Evolutionary conservation across 1,140 invertebrate species (phyloP).

Genomic region (Delia radicum): DNA sequence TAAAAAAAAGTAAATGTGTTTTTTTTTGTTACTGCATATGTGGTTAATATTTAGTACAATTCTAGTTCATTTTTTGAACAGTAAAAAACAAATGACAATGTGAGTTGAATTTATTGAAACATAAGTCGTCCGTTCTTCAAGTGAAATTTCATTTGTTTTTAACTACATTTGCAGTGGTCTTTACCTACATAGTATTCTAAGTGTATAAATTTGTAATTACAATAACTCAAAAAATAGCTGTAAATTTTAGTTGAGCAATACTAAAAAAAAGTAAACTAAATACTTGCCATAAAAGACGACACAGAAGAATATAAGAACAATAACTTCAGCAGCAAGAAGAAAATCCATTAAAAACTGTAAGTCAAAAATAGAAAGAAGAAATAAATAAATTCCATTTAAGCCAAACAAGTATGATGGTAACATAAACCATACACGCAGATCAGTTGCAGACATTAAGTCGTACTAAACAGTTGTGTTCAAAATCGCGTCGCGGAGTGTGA

Average conservation of each 20-base stretch:
- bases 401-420: conserved; percentile 47
- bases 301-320: not conserved
- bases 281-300: not conserved
- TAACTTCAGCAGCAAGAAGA: not conserved
- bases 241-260: not conserved
- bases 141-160: too few species aligned
- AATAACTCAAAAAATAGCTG: not conserved
- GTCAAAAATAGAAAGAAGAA: not conserved
- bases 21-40: too few species aligned
- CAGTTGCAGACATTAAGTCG: conserved; percentile 55
- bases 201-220: too few species aligned
- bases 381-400: conserved; percentile 18
- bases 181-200: too few species aligned
- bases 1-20: too few species aligned
- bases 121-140: too few species aligned
- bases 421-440: conserved; percentile 45
- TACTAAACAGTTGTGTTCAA: conserved; percentile 54
- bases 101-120: too few species aligned
- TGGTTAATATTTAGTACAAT: too few species aligned
- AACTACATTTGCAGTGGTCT: too few species aligned
- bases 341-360: conserved; percentile 3
- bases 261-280: not conserved
- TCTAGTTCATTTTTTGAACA: too few species aligned
- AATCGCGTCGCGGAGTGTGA: conserved; percentile 38
- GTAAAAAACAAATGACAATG: too few species aligned